Base-by-base conservation (phyloP, 2,113 vertebrate genomes). In the Microtus pennsylvanicus region DNA sequence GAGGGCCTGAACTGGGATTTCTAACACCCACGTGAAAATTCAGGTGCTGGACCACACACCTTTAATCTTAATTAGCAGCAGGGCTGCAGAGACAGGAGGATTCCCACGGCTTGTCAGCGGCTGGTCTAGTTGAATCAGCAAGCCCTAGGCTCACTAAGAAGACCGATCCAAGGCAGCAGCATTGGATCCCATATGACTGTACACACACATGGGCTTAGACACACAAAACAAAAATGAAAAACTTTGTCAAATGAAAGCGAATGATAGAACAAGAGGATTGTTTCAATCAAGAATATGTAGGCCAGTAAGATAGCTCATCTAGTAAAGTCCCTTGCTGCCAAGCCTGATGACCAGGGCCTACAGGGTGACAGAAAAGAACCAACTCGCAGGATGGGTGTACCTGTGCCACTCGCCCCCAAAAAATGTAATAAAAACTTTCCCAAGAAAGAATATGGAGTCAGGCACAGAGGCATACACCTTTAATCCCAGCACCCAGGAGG, bases 171-270 rank as follows among this genome's bases (percentile, higher is more conserved):
- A 67, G 28, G 33, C 65, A 86, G 45, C 28, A 85, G 9, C 12
- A 28, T 61, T 61, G n/a, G 26, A 19, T 30, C 28, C 61, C 61
- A 3, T 28, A 0, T 1, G 42, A 12, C 10, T 9, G 16, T 63
- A n/a, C 22, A 5, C 16, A 4, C 16, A 47, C 85, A 24, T 69
- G 19, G 3, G 11, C 83, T 67, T 35, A 50, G 28, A 69, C 45
- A 69, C 42, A 35, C 28, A 24, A 26, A 45, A 69, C 28, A 69
- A 35, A 35, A 81, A 50, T n/a, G n/a, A 85, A 75, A 80, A 4
- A 8, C n/a, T 83, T 72, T 82, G 87, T 47, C 45, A 78, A 81
- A 61, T 72, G 26, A 92, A 93, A 94, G 77, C 76, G 75, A 92
- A 88, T 61, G 70, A 19, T 72, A 38, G 70, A 5, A 17, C 28